Percentiles rank a stretch among this genome's conserved stretches.
phyloP scores from a whole-genome alignment of 2,113 vertebrate species.

The Pollimyrus isidori region DNA sequence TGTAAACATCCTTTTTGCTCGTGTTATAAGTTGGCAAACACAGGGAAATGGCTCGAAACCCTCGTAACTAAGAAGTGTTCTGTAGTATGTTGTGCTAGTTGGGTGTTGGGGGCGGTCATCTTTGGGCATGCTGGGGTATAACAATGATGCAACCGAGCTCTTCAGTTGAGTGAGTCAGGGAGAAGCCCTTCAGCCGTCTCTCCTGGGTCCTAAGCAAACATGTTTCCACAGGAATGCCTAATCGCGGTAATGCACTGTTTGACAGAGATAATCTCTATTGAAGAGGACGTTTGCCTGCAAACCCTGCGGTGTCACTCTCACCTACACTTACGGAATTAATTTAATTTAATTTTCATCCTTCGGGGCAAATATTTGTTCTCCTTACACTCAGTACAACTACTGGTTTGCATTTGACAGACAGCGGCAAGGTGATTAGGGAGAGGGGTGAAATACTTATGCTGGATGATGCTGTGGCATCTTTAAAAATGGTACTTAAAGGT shows the following conservation, averaged over 20 bases:
- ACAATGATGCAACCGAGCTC: slow-evolving; percentile 21
- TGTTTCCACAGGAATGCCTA: not conserved
- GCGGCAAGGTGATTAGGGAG: not conserved
- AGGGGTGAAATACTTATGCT: not conserved
- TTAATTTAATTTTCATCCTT: not conserved
- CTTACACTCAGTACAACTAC: not conserved
- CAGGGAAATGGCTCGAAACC: not conserved
- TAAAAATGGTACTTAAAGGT: not conserved
- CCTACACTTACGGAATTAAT: not conserved
- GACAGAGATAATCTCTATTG: not conserved
- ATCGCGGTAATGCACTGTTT: not conserved
- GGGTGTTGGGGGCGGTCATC: not conserved
- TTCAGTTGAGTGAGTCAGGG: slow-evolving; percentile 20
- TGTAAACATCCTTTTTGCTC: not conserved
- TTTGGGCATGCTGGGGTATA: slow-evolving; percentile 13
- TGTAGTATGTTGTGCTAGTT: not conserved
- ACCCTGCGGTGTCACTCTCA: not conserved
- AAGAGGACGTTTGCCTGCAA: not conserved
- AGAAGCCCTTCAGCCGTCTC: slow-evolving; percentile 3
- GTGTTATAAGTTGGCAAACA: not conserved
- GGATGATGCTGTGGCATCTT: not conserved
- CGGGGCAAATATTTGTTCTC: not conserved
- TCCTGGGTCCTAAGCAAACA: slow-evolving; percentile 25
- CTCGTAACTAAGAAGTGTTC: not conserved
- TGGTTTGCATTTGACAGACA: not conserved